Conservation (phyloP, 1,140 invertebrate genomes). For the Papilio xuthus region DNA sequence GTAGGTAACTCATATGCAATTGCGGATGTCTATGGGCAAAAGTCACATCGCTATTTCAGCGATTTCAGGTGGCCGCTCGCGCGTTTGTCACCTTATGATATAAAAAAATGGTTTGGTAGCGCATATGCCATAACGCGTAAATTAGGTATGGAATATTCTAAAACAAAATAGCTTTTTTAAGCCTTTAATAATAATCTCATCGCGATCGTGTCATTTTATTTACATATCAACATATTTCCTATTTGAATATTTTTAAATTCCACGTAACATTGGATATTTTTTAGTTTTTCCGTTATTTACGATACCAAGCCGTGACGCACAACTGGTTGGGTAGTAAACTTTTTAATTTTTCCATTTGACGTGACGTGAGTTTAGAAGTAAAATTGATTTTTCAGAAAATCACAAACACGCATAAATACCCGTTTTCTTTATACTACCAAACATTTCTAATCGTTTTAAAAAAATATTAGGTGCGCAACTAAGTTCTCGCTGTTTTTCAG, state of each 20-base stretch:
- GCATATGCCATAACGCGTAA: too few species aligned
- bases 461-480: too few species aligned
- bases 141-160: too few species aligned
- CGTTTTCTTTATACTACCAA: too few species aligned
- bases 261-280: neutral
- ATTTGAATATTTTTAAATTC: constrained; percentile 6
- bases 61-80: too few species aligned
- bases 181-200: neutral
- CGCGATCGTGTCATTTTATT: neutral
- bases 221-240: neutral
- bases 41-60: too few species aligned
- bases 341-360: constrained; percentile 9
- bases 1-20: too few species aligned
- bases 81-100: too few species aligned
- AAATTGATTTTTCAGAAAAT: neutral
- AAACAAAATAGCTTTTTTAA: too few species aligned
- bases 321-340: neutral
- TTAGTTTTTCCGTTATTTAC: neutral
- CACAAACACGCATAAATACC: neutral
- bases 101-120: neutral
- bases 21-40: too few species aligned
- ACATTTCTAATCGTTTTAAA: too few species aligned
- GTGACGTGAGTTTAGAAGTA: constrained; percentile 4
- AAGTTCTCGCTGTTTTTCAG: too few species aligned
- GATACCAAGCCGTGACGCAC: neutral